Evolutionary conservation across 2,888 invertebrate genomes (phyloP), one percentile per base, ranked within the genome.

Genomic region (Abscondita cerata): DNA sequence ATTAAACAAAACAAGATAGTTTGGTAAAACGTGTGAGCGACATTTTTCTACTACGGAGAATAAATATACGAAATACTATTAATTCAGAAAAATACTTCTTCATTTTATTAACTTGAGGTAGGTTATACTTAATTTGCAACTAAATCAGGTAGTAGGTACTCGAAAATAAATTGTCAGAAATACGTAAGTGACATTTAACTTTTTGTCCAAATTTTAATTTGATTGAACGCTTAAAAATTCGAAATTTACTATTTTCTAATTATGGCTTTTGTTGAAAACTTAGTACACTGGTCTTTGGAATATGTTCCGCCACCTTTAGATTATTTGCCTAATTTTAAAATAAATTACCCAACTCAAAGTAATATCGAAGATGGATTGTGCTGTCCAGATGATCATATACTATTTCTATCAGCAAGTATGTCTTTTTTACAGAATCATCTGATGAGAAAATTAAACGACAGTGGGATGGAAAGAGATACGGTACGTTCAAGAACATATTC

Each of bases 391-490:
- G 52, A 69, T 25, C 65, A 67, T 52, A 64, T 66, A 46, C 34
- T 64, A 6, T 72, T 72, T 53, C 52, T 70, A 18, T 50, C 70
- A 1, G 70, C 72, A n/a, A 71, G 72, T 55, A 68, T 72, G 61
- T 65, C 68, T 1, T 72, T 72, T 41, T 52, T 72, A 18, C 70
- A 71, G 48, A 63, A 68, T 16, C 70, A 69, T 16, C 61, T 70
- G 6, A 62, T 65, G 33, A 55, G 59, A 31, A 70, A 68, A 53
- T 51, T 70, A 15, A 12, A 48, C 2, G 9, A 13, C 8, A 36
- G 51, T 4, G 38, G 18, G 13, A 15, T 15, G n/a, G 34, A 40
- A 19, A 16, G 9, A 4, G 3, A 18, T 34, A n/a, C n/a, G n/a
- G 15, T 16, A 11, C 41, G 48, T 20, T 9, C 13, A 44, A 31